A percentile compares a stretch with the other conserved stretches of the same genome.
Conservation (phyloP, 2,113 vertebrate species). For the Mirza zaza region DNA sequence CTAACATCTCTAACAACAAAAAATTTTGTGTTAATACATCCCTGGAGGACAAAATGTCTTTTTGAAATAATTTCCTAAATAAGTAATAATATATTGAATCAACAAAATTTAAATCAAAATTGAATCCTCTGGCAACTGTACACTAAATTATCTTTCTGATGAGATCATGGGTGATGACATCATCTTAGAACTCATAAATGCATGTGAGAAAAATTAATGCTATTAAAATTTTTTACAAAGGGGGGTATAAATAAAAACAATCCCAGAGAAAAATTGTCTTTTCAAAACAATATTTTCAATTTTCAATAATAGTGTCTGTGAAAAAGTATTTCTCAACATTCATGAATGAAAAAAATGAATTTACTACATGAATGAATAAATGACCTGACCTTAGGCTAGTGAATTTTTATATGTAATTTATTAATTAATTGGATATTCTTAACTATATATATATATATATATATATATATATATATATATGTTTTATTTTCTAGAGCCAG, state of each 20-base stretch:
- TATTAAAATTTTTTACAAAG: not conserved
- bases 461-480: too few relatives aligned
- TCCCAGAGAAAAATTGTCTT: not conserved
- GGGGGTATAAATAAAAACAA: not conserved
- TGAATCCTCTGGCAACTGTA: not conserved
- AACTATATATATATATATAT: too few relatives aligned
- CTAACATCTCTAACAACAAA: not conserved
- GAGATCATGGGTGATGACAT: not conserved
- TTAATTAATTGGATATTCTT: not conserved
- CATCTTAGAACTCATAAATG: not conserved
- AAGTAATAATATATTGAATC: not conserved
- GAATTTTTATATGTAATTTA: not conserved
- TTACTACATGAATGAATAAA: not conserved
- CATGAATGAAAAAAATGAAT: not conserved
- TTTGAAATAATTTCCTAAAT: constrained; percentile 18
- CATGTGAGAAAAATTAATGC: not conserved
- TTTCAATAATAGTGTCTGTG: not conserved
- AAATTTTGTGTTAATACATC: not conserved
- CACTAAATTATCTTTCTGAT: not conserved
- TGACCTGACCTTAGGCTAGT: not conserved
- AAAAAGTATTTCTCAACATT: not conserved
- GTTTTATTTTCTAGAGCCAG: too few relatives aligned
- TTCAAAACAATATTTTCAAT: not conserved
- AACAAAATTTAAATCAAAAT: not conserved
- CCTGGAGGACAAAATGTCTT: not conserved